Evolutionary conservation across 2,797 vertebrate genomes (phyloP), one percentile per base, ranked within the genome.

Genomic region (Decapterus maruadsi): DNA sequence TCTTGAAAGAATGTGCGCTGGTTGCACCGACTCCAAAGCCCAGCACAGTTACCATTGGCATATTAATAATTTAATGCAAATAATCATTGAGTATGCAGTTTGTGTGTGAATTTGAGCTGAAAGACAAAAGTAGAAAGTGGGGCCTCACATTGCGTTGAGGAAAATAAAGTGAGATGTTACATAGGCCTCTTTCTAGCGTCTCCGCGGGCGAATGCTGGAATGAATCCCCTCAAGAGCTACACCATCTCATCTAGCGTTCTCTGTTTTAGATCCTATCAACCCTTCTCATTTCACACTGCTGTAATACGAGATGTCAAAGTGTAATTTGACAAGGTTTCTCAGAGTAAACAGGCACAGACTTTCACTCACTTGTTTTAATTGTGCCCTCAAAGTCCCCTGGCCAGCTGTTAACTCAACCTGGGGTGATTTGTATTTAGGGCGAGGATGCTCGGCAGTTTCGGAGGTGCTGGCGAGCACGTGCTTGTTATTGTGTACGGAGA

Each of bases 51-150:
- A 88, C 91, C 92, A 92, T 88, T 90, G 90, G 80, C 77, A 87
- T 91, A 94, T 95, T 92, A 93, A 93, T 93, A 93, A 95, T 94
- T 94, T 91, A 94, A 92, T 89, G 85, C 91, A 94, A 94, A 95
- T 93, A 93, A 94, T 93, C 87, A 95, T 94, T 90, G 90, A 90
- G 89, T 91, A 93, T 94, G 91, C 91, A 75, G 91, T 94, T 94
- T 94, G 92, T 90, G 81, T 79, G 87, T 54, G 89, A 93, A 94
- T 93, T 89, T 92, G 91, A 92, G 92, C 90, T 93, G 88, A 94
- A 94, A 93, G 93, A 94, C 92, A 93, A 92, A 94, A 94, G 91
- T 91, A 89, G 87, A 93, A 93, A 91, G 91, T 89, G 88, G 80
- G 90, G 90, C 89, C 90, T 92, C 86, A 88, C 87, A 89, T 89